Evolutionary conservation across 2,797 vertebrate genomes (phyloP), one percentile per base, ranked within the genome.

Genomic region (Anabacerthia variegaticeps): DNA sequence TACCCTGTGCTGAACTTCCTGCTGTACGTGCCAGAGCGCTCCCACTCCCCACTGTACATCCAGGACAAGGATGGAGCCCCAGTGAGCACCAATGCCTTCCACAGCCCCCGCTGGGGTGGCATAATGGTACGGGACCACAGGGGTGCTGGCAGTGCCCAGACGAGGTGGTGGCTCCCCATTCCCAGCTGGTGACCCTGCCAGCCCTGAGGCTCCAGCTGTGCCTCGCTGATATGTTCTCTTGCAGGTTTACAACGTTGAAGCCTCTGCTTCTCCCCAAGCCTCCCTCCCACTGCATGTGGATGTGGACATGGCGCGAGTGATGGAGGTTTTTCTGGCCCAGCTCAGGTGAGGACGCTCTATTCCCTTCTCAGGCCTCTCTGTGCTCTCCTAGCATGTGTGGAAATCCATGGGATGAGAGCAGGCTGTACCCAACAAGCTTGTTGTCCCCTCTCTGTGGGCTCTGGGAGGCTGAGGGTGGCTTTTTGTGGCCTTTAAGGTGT

Each of bases 71-170:
- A 98, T 6, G 99, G 99, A 39, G 96, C 96, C 59, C 95, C 98
- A 32, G 98, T 99, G 83, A 91, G 97, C 26, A 98, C 98, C 68
- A 99, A 99, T 1, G 99, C 99, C 2, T 99, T 99, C 97, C 99
- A 99, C 96, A 99, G 99, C 83, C 99, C 99, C 16, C 99, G 99
- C 59, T 99, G 99, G 99, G 99, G 99, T 0, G 99, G 99, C 54
- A 99, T 99, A 93, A 99, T 99, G 99, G 99, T 99, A 98, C 37
- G 76, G 89, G 66, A 12, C 9, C 1, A 0, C 1, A 4, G 28
- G 15, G 24, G 7, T 49, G 58, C 37, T 43, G 28, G 51, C 21
- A n/a, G 51, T 2, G 19, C 66, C 63, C 8, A 2, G 37, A 39
- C 6, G 9, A 39, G 22, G 30, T 2, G 3, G 23, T 16, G n/a